Conservation (phyloP, 2,797 vertebrate genomes). For the Sebastes vulpes region DNA sequence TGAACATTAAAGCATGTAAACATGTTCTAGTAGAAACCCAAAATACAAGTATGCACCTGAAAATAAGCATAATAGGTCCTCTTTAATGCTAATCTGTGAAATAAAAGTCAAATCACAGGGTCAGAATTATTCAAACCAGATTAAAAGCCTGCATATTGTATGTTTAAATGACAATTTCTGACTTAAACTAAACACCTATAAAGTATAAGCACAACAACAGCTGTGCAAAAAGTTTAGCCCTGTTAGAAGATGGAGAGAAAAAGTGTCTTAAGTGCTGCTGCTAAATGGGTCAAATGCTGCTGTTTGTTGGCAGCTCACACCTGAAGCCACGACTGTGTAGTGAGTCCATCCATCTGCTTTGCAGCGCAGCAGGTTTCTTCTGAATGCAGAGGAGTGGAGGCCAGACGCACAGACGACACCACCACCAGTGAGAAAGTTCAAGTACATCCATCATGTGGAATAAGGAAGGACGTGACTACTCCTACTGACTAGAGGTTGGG, state of each 20-base stretch:
- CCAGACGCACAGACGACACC: background rate
- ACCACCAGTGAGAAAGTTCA: constrained; percentile 4
- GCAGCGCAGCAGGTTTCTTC: constrained; percentile 9
- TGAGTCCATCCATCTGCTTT: constrained; percentile 30
- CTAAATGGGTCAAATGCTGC: constrained; percentile 42
- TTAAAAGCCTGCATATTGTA: constrained; percentile 17
- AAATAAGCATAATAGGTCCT: background rate
- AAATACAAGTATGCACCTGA: background rate
- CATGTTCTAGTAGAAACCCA: background rate
- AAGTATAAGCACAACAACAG: background rate
- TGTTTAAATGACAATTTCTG: constrained; percentile 10
- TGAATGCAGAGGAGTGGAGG: constrained; percentile 22
- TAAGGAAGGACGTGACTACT: background rate
- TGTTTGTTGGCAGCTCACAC: constrained; percentile 43
- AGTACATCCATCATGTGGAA: constrained; percentile 23
- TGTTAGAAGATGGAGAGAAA: background rate
- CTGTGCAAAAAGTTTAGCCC: background rate
- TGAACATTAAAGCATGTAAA: background rate
- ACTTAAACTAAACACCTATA: background rate
- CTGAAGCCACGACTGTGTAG: constrained; percentile 10
- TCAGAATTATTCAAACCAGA: constrained; percentile 37
- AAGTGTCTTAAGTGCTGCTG: constrained; percentile 1
- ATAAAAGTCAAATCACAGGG: constrained; percentile 13
- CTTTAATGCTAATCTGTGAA: constrained; percentile 27
- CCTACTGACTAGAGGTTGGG: background rate